Conservation (phyloP, 2,113 vertebrate genomes). For the Campylorhamphus procurvoides region DNA sequence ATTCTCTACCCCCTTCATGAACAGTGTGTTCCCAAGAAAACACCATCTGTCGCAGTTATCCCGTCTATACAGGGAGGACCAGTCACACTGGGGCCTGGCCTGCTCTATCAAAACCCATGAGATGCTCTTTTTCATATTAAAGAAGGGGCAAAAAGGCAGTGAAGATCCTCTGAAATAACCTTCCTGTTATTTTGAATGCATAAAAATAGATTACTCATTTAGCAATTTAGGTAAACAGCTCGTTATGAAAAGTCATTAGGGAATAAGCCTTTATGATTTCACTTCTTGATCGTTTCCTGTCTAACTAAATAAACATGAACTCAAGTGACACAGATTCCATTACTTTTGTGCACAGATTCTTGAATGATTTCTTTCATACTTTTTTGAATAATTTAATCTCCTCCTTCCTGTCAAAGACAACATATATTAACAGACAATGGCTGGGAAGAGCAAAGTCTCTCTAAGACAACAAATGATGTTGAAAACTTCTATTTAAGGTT, state of each 20-base stretch:
- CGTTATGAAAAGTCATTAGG: conserved; percentile 24
- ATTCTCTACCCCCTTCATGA: neutral
- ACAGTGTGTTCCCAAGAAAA: neutral
- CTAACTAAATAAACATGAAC: conserved; percentile 63
- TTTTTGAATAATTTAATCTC: neutral
- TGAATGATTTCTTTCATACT: conserved; percentile 2
- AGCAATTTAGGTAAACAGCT: conserved; percentile 64
- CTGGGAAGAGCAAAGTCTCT: neutral
- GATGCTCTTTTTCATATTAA: neutral
- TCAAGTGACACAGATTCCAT: conserved; percentile 47
- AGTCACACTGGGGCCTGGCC: neutral
- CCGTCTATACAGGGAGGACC: neutral
- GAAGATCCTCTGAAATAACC: conserved; percentile 27
- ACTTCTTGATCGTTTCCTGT: conserved; percentile 63
- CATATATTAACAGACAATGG: neutral
- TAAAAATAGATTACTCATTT: conserved; percentile 46
- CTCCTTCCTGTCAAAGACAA: conserved; percentile 7
- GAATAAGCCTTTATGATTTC: conserved; percentile 64
- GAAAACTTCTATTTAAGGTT: neutral
- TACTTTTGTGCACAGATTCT: conserved; percentile 5
- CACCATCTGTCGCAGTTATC: neutral
- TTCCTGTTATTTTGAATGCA: conserved; percentile 41
- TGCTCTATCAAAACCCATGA: neutral
- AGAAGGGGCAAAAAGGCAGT: neutral
- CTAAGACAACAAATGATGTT: neutral